A percentile compares a stretch with the other conserved stretches of the same genome.
Evolutionary conservation across 2,113 vertebrate genomes (phyloP).

Genomic region (Tapirus terrestris): DNA sequence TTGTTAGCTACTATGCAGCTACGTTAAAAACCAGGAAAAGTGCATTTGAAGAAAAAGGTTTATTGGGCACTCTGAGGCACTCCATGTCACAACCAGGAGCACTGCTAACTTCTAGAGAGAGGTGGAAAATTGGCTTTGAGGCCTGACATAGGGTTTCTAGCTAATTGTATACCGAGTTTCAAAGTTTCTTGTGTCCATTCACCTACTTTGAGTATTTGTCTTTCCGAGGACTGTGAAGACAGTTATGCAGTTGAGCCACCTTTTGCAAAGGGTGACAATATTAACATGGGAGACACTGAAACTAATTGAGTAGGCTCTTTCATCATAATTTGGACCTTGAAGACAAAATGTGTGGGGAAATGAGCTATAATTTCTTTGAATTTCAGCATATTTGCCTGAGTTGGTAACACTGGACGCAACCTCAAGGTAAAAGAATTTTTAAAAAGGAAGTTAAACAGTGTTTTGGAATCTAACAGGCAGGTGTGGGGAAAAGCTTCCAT

Average conservation of each 20-base stretch:
- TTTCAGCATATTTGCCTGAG: neutral
- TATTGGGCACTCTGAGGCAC: neutral
- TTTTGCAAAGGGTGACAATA: neutral
- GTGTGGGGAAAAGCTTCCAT: neutral
- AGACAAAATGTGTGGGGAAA: neutral
- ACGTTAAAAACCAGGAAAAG: neutral
- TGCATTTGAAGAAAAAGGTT: neutral
- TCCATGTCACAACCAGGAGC: neutral
- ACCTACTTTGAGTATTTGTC: neutral
- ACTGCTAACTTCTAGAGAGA: neutral
- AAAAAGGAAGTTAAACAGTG: neutral
- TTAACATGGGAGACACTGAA: neutral
- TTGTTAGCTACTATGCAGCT: neutral
- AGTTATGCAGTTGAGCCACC: neutral
- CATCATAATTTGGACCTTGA: neutral
- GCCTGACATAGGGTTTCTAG: neutral
- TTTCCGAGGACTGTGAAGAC: neutral
- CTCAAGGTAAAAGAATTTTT: neutral
- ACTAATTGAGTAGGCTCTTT: neutral
- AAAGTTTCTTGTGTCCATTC: neutral
- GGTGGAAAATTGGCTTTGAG: neutral
- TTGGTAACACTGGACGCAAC: neutral
- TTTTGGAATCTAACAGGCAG: neutral
- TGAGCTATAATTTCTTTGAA: neutral
- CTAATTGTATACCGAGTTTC: neutral